A percentile compares a stretch with the other conserved stretches of the same genome.
Evolutionary conservation across 2,888 invertebrate species (phyloP).

Genomic region (Eumerus sabulonum): DNA sequence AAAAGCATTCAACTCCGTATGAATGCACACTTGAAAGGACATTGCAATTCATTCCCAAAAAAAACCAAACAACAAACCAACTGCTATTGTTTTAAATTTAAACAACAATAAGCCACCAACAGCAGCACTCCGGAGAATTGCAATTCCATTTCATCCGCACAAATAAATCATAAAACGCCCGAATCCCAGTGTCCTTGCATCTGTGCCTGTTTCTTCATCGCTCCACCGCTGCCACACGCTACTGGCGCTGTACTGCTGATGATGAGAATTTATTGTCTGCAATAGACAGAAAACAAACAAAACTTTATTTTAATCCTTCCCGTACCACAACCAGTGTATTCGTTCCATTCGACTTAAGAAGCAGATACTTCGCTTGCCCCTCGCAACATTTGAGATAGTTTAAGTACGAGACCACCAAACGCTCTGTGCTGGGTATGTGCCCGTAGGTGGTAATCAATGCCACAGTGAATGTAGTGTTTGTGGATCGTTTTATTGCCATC

Average conservation of each 20-base stretch:
- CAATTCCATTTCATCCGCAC: conserved; percentile 20
- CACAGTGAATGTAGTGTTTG: conserved; percentile 18
- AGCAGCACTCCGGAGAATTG: conserved; percentile 2
- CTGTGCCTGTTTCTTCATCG: not conserved
- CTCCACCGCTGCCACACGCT: not conserved
- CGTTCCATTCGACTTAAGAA: conserved; percentile 32
- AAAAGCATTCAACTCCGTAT: too few species aligned
- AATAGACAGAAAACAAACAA: conserved; percentile 24
- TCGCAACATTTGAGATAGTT: not conserved
- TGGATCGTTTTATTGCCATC: conserved; percentile 43
- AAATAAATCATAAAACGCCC: conserved; percentile 38
- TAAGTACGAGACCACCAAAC: not conserved
- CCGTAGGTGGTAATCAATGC: conserved; percentile 53
- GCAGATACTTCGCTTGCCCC: conserved; percentile 8
- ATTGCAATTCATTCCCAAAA: too few species aligned
- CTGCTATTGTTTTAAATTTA: conserved; percentile 25
- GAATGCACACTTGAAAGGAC: too few species aligned
- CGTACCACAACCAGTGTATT: not conserved
- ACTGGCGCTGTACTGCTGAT: conserved; percentile 1
- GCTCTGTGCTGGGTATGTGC: not conserved
- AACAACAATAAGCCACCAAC: conserved; percentile 27
- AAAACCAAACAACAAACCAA: too few species aligned
- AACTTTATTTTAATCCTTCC: conserved; percentile 19
- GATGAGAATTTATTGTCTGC: conserved; percentile 31
- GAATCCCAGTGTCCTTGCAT: not conserved